These are phyloP conservation scores for Aphrocallistes beatrix DNA, from an alignment of 37 sponge, comb jelly and placozoan species.

Conservation along the genomic window DNA sequence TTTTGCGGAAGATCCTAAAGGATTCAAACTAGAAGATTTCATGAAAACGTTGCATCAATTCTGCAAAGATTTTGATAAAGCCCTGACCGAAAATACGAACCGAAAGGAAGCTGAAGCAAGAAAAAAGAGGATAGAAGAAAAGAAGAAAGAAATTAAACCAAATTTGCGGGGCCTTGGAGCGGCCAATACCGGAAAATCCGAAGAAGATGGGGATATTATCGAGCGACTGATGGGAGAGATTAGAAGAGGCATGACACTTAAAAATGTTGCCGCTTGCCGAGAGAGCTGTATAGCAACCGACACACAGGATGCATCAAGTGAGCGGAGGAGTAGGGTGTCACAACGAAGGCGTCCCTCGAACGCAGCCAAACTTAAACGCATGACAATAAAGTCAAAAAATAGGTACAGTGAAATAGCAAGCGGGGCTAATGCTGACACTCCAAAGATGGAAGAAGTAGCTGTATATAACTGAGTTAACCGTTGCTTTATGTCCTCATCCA, in stretches of 20 bases:
- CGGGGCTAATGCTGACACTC: too few species aligned
- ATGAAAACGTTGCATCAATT: conserved; percentile 35
- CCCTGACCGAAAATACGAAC: conserved; percentile 30
- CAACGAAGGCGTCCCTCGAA: background rate
- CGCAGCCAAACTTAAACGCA: too few species aligned
- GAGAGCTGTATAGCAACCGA: background rate
- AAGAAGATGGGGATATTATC: background rate
- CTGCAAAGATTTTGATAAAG: conserved; percentile 31
- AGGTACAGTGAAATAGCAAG: too few species aligned
- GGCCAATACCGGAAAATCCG: background rate
- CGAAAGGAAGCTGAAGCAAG: background rate
- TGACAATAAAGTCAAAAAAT: too few species aligned
- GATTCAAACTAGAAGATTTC: conserved; percentile 65
- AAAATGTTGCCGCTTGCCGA: background rate
- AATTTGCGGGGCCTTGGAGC: background rate
- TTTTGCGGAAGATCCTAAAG: conserved; percentile 57
- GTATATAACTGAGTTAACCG: too few species aligned
- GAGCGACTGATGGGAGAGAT: conserved; percentile 1
- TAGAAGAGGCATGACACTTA: background rate
- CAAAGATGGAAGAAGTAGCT: too few species aligned
- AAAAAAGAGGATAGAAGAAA: background rate
- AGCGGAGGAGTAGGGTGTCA: background rate
- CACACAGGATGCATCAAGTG: background rate
- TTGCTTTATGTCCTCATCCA: too few species aligned
- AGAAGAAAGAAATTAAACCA: background rate